phyloP scores from a whole-genome alignment of 2,888 invertebrate genomes.

The Pyrochroa serraticornis region DNA sequence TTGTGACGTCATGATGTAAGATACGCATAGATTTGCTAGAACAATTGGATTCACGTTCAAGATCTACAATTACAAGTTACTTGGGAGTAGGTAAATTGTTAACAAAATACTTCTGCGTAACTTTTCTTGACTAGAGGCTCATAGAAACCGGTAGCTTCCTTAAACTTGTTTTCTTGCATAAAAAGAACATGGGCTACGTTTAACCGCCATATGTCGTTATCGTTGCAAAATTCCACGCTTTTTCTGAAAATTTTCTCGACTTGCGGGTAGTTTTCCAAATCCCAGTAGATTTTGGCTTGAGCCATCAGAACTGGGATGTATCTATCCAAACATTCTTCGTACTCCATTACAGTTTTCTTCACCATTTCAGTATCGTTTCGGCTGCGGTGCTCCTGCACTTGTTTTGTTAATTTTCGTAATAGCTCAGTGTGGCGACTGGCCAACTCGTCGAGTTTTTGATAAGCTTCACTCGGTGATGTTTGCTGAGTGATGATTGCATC shows the following conservation, averaged over 20 bases:
- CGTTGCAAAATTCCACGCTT: conserved; percentile 97
- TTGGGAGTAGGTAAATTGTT: not conserved
- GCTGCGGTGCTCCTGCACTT: conserved; percentile 89
- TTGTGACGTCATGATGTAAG: conserved; percentile 98
- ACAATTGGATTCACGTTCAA: conserved; percentile 97
- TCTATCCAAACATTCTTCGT: conserved; percentile 58
- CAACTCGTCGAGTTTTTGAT: conserved; percentile 93
- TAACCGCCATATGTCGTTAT: conserved; percentile 95
- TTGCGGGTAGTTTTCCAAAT: conserved; percentile 91
- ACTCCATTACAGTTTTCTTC: conserved; percentile 78
- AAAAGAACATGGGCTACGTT: conserved; percentile 99
- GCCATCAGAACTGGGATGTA: conserved; percentile 99
- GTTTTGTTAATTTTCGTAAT: conserved; percentile 88
- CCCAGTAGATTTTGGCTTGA: conserved; percentile 99
- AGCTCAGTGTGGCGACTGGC: conserved; percentile 90
- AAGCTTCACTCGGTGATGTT: conserved; percentile 95
- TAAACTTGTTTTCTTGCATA: conserved; percentile 99
- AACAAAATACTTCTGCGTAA: conserved; percentile 75
- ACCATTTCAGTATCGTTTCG: conserved; percentile 84
- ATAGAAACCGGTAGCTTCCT: conserved; percentile 97
- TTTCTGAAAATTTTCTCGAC: conserved; percentile 97
- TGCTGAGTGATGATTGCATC: conserved; percentile 97
- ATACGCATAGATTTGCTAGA: conserved; percentile 96
- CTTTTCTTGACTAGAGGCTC: conserved; percentile 96
- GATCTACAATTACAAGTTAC: conserved; percentile 64